Conservation (phyloP, 2,797 vertebrate species). For the Eurystomus glaucurus region DNA sequence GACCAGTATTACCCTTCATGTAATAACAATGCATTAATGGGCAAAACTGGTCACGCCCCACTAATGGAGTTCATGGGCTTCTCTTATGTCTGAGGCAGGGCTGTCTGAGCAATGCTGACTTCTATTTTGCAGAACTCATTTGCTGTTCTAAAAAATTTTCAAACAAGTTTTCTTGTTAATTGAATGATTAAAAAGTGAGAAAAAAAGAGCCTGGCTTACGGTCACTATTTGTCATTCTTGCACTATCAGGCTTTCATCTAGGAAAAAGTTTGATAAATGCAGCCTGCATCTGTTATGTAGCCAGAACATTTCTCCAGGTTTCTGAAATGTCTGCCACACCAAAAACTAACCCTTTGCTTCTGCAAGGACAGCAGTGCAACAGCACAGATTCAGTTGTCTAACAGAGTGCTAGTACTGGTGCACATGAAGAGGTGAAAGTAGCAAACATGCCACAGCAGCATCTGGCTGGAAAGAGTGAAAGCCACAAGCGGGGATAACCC, state of each 20-base stretch:
- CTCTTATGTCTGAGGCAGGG: background rate
- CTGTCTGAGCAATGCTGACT: background rate
- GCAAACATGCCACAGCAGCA: background rate
- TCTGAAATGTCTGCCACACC: background rate
- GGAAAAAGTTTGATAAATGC: background rate
- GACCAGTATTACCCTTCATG: background rate
- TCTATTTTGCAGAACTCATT: background rate
- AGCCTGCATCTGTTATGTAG: background rate
- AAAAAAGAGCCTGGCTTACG: background rate
- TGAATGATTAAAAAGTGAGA: background rate
- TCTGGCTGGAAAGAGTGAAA: background rate
- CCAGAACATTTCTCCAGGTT: background rate
- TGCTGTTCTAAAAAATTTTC: background rate
- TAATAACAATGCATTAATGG: background rate
- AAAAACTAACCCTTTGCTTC: background rate
- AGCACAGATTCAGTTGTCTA: background rate
- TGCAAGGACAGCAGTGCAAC: background rate
- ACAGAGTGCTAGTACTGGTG: rapidly evolving
- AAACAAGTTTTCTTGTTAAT: background rate
- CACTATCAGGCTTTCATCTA: background rate
- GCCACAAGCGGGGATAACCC: background rate
- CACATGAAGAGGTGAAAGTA: background rate
- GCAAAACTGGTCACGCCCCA: background rate
- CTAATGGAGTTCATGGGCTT: background rate
- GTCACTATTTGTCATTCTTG: background rate